Conservation (phyloP, 2,113 vertebrate species). For the cattle (Bos taurus) region DNA sequence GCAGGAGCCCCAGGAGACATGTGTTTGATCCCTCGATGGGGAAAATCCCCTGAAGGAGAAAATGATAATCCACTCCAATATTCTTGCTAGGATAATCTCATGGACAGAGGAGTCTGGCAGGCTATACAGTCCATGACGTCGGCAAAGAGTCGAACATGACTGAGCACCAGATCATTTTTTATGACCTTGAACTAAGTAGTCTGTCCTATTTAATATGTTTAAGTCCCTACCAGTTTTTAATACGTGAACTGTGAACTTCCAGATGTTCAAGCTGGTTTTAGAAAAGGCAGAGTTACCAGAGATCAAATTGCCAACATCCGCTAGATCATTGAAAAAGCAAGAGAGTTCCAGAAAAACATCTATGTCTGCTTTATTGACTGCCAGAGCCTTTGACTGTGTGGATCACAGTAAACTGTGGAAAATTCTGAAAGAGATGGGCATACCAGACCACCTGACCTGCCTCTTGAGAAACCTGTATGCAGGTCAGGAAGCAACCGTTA, state of each 20-base stretch:
- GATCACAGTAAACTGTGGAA: neutral
- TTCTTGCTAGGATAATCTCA: neutral
- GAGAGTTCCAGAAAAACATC: neutral
- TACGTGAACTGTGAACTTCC: neutral
- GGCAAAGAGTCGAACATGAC: neutral
- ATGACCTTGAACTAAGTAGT: slow-evolving; percentile 8
- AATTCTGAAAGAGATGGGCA: neutral
- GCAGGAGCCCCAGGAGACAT: neutral
- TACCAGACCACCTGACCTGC: neutral
- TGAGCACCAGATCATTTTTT: slow-evolving; percentile 26
- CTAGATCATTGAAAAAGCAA: neutral
- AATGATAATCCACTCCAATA: neutral
- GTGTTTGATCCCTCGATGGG: neutral
- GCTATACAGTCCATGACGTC: neutral
- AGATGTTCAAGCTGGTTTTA: neutral
- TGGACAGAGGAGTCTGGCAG: neutral
- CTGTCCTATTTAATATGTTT: slow-evolving; percentile 27
- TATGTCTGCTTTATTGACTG: neutral
- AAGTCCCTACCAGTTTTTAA: neutral
- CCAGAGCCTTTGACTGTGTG: neutral
- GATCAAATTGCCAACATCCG: neutral
- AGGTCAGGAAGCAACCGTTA: neutral
- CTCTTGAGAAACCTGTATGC: neutral
- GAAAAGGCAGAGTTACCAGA: neutral
- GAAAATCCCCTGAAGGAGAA: neutral